Base-by-base conservation (phyloP, 2,113 vertebrate species). In the Leptodactylus fuscus region DNA sequence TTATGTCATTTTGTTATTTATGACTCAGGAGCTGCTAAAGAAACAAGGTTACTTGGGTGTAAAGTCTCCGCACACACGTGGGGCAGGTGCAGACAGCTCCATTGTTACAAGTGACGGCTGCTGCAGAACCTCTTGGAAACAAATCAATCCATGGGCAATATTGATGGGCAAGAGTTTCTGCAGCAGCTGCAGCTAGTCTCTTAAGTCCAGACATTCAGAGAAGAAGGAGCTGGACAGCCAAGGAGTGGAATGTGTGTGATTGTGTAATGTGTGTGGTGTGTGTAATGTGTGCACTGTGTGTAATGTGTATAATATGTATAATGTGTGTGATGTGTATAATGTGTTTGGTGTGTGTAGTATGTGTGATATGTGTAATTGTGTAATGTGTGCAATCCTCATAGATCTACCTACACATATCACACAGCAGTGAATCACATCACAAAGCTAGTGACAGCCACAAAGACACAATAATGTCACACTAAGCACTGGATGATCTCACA, bases 11-110 rank as follows among this genome's bases (percentile, higher is more conserved):
- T 32, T 48, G 10, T 36, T 44, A 44, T 58, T 32, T 79, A 44
- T 86, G 84, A 86, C 84, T 86, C 84, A 85, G 76, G 83, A 85
- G 27, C 12, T 53, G 44, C 16, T 20, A 36, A 58, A 70, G 49
- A 71, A 73, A 81, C 48, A 55, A 22, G 74, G 77, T 71, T 81
- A 60, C 53, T 80, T 44, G 77, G 77, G 27, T 60, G 77, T 60
- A 62, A 60, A 80, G 77, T 15, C 53, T 18, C 55, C 51, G 13
- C n/a, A 60, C 20, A 41, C 20, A 32, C 34, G 4, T 60, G 22
- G 11, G 51, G 49, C 49, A 78, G 41, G 38, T 75, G 71, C 20
- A 24, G 10, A 29, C 16, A 44, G n/a, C 12, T 15, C 13, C 44
- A 16, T 8, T 29, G 73, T 29, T 51, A 2, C 24, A 75, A 20